Base-by-base conservation (phyloP, 2,888 invertebrate genomes). In the Notocelia uddmanniana region DNA sequence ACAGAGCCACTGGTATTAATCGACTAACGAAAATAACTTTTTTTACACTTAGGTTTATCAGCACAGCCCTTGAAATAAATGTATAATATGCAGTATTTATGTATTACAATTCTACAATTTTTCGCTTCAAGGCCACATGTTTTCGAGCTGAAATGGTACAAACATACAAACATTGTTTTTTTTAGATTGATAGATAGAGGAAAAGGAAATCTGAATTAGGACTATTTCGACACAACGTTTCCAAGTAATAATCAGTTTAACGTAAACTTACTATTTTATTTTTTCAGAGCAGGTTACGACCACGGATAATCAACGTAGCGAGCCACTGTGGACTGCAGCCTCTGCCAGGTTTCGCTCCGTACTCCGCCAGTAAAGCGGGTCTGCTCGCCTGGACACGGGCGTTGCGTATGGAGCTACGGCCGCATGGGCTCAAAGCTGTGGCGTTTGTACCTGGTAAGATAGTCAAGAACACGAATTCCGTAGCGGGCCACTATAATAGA, bases 401-500 rank as follows among this genome's bases (percentile, higher is more conserved):
- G 8, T 87, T 98, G 31, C 94, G 98, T 62, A 90, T 97, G 19
- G 98, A 98, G 89, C 89, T 97, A 79, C 87, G 90, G 23, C 95
- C 96, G 79, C 96, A 96, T 80, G 96, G 96, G n/a, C 91, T 98
- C 62, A 90, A 94, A 64, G 97, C 97, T 50, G 89, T 97, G 0
- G 95, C 95, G 74, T 96, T 98, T 80, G 94, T 97, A 74, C 98
- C 98, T 66, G 97, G 97, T 96, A 87, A 80, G 74, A 34, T 1
- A 5, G 8, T 45, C 13, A 34, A 31, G 31, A 31, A 5, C 8
- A 3, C 37, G 37, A 2, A 11, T 11, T 98, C 73, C 79, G 91
- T 98, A n/a, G 96, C 96, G 3, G 98, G 98, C 82, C 98, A 98
- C 83, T 98, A 98, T 84, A 96, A 98, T 84, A 96, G 97, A 0